A percentile compares a stretch with the other conserved stretches of the same genome.
Evolutionary conservation across 2,113 vertebrate species (phyloP).

Genomic region (Gymnocephalus cernua): DNA sequence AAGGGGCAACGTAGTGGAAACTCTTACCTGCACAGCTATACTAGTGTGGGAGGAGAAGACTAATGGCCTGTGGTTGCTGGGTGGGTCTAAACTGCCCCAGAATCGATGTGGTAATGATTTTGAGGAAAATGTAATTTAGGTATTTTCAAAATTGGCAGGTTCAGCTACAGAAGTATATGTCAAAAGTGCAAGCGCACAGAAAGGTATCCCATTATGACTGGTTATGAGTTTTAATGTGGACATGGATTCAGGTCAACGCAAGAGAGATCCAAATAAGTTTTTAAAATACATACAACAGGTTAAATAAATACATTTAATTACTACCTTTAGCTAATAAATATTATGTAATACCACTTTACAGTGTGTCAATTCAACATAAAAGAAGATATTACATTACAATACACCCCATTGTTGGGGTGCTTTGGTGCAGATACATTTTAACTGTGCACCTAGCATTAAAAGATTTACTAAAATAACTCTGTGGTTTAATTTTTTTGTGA

Average conservation of each 20-base stretch:
- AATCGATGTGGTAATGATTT: conserved; percentile 18
- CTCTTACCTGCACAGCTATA: conserved; percentile 64
- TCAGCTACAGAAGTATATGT: neutral
- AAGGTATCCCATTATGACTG: neutral
- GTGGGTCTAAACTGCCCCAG: conserved; percentile 34
- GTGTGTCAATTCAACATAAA: neutral
- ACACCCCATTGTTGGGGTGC: conserved; percentile 2
- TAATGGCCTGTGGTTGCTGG: conserved; percentile 50
- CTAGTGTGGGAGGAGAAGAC: conserved; percentile 61
- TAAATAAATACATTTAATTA: neutral
- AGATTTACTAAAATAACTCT: conserved; percentile 57
- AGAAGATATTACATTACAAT: conserved; percentile 34
- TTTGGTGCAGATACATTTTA: conserved; percentile 23
- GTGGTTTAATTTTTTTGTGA: conserved; percentile 51
- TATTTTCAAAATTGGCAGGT: neutral
- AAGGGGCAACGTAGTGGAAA: conserved; percentile 68
- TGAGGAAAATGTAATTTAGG: no score
- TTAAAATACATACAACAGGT: neutral
- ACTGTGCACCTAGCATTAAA: conserved; percentile 43
- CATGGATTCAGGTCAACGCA: neutral
- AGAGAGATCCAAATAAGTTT: no score
- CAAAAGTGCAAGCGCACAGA: neutral
- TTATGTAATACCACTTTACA: neutral
- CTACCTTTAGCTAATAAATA: neutral
- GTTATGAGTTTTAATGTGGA: neutral